These are phyloP conservation scores for Meles meles DNA, from an alignment of 2,113 vertebrate species.

Conservation along the genomic window DNA sequence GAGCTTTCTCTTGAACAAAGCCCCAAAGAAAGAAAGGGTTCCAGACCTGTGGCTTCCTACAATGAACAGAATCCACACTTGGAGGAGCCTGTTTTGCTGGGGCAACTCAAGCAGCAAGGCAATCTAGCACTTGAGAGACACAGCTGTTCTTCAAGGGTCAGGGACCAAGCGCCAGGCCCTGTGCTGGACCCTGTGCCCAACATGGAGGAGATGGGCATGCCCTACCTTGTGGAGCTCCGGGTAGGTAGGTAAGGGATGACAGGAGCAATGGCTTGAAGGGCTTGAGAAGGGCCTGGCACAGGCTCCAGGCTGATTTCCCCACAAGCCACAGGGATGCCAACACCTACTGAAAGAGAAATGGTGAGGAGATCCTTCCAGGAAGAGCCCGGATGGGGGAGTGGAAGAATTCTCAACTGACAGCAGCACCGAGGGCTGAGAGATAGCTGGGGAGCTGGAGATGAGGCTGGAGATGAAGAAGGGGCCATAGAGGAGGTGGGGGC, in stretches of 20 bases:
- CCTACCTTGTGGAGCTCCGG: fast-evolving
- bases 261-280: fast-evolving
- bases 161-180: neutral
- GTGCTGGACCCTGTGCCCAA: neutral
- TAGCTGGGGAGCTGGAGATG: neutral
- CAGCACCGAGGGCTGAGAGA: neutral
- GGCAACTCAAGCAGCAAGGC: neutral
- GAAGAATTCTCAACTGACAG: neutral
- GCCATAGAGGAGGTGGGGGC: fast-evolving
- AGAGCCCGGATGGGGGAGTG: neutral
- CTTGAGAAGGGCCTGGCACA: neutral
- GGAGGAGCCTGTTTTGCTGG: no score
- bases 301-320: neutral
- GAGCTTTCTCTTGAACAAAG: neutral
- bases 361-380: neutral
- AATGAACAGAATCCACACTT: neutral
- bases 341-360: neutral
- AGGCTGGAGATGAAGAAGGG: neutral
- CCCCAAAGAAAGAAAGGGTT: neutral
- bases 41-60: neutral
- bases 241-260: neutral
- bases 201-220: neutral
- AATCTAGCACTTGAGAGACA: neutral
- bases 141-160: no score
- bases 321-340: neutral